A percentile compares a stretch with the other conserved stretches of the same genome.
phyloP scores from a whole-genome alignment of 2,797 vertebrate species.

The Cyclura pinguis region DNA sequence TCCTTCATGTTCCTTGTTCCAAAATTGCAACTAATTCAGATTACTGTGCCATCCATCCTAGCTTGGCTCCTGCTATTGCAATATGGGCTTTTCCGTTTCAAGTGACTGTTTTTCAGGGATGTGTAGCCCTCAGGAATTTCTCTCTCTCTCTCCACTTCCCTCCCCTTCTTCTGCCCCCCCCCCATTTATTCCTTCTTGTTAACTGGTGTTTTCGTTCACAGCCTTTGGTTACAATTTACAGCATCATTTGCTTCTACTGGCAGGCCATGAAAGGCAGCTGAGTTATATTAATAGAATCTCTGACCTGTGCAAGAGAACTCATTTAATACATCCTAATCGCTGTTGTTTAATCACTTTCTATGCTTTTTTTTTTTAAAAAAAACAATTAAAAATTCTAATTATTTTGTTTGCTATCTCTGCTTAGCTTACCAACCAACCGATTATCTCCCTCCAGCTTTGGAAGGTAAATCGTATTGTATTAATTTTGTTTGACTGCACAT shows the following conservation, averaged over 20 bases:
- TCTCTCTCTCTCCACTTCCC: neutral
- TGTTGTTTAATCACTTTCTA: slow-evolving; percentile 70
- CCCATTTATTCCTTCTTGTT: slow-evolving; percentile 54
- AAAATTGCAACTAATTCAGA: neutral
- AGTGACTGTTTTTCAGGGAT: slow-evolving; percentile 58
- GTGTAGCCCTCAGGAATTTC: neutral
- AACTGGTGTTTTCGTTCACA: slow-evolving; percentile 74
- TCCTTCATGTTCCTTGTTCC: too few relatives aligned
- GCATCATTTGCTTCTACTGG: slow-evolving; percentile 69
- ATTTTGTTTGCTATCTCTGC: slow-evolving; percentile 91
- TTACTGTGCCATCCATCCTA: neutral
- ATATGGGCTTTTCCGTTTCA: slow-evolving; percentile 56
- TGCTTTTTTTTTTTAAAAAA: slow-evolving; percentile 66
- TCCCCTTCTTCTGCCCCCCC: slow-evolving; percentile 11
- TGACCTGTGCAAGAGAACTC: slow-evolving; percentile 69
- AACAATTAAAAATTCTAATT: slow-evolving; percentile 69
- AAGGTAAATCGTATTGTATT: slow-evolving; percentile 81
- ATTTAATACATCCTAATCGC: slow-evolving; percentile 70
- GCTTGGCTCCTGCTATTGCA: slow-evolving; percentile 19
- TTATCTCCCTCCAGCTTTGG: slow-evolving; percentile 81
- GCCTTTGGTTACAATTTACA: slow-evolving; percentile 63
- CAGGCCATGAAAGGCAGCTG: slow-evolving; percentile 74
- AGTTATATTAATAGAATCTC: slow-evolving; percentile 80
- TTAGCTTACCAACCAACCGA: slow-evolving; percentile 85
- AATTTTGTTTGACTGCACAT: slow-evolving; percentile 71